phyloP scores from a whole-genome alignment of 2,888 invertebrate genomes.

The Heliothis peltigera region DNA sequence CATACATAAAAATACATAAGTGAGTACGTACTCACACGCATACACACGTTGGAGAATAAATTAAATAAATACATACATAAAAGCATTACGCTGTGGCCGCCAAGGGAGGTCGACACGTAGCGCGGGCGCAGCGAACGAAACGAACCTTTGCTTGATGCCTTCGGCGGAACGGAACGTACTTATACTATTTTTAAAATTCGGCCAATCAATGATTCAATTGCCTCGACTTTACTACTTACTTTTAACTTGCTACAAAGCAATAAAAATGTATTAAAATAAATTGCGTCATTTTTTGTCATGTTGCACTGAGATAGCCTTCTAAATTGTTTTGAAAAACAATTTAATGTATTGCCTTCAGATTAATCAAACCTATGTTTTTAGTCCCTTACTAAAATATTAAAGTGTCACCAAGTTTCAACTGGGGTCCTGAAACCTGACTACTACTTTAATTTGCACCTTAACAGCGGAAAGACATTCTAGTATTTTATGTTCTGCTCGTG shows the following conservation, averaged over 20 bases:
- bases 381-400: too few species aligned
- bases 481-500: too few species aligned
- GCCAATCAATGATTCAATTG: constrained; percentile 23
- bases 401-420: too few species aligned
- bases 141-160: constrained; percentile 56
- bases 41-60: constrained; percentile 71
- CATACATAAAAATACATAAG: constrained; percentile 39
- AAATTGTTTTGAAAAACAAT: neutral
- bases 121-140: constrained; percentile 52
- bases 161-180: constrained; percentile 41
- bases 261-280: constrained; percentile 20
- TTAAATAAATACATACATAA: constrained; percentile 76
- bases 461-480: too few species aligned
- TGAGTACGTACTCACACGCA: constrained; percentile 45
- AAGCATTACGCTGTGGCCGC: constrained; percentile 72
- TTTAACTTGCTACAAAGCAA: constrained; percentile 14
- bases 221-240: neutral
- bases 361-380: too few species aligned
- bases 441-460: too few species aligned
- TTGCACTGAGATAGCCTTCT: neutral
- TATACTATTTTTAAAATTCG: constrained; percentile 54
- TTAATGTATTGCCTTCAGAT: too few species aligned
- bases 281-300: constrained; percentile 30
- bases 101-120: constrained; percentile 77
- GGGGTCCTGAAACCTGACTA: too few species aligned